These are phyloP conservation scores for Drosophila ochracea DNA, from an alignment of 2,888 invertebrate species.

Conservation along the genomic window DNA sequence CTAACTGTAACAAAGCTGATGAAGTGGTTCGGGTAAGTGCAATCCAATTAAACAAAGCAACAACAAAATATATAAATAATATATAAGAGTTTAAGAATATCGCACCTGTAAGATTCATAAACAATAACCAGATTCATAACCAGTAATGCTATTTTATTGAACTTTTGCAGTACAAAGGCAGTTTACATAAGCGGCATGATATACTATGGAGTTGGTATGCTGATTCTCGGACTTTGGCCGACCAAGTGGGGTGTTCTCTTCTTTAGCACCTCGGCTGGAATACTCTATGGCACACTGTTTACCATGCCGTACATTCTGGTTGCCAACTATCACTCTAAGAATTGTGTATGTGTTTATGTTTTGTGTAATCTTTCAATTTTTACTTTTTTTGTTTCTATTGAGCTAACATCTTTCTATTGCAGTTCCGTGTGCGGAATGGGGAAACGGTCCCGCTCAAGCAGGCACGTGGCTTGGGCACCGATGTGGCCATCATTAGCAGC, in stretches of 20 bases:
- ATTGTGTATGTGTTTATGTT: conserved; percentile 81
- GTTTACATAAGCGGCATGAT: conserved; percentile 84
- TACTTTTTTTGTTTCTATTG: neutral
- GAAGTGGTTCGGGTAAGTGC: conserved; percentile 83
- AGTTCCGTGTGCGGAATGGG: conserved; percentile 83
- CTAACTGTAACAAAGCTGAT: conserved; percentile 84
- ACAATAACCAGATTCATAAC: neutral
- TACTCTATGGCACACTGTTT: conserved; percentile 85
- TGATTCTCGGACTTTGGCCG: conserved; percentile 84
- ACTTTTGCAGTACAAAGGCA: conserved; percentile 72
- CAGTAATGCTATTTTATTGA: neutral
- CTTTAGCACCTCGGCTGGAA: conserved; percentile 84
- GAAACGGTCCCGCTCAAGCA: conserved; percentile 84
- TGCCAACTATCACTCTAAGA: conserved; percentile 85
- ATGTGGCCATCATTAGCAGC: conserved; percentile 85
- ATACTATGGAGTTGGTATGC: conserved; percentile 84
- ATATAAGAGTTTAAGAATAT: neutral
- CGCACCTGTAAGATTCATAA: neutral
- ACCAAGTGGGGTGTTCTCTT: conserved; percentile 84
- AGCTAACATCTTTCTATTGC: conserved; percentile 13
- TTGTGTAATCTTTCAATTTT: neutral
- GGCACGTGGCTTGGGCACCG: conserved; percentile 85
- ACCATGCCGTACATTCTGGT: conserved; percentile 85
- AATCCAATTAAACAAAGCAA: neutral
- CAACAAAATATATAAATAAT: neutral